Base-by-base conservation (phyloP, 2,888 invertebrate genomes). In the Drosophila robusta region DNA sequence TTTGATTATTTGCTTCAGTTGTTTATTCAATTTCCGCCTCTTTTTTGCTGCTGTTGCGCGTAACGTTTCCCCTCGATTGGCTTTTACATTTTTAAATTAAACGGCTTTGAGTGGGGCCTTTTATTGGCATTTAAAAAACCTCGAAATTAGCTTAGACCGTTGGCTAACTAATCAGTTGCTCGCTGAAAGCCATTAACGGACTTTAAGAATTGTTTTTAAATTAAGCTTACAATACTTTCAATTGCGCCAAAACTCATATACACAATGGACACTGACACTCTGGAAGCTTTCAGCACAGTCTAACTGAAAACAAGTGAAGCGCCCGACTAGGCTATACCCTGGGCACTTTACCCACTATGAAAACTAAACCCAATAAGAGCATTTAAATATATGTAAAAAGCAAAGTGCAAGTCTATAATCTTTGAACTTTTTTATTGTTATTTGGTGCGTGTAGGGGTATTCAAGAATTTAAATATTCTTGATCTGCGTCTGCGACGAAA, bases 1-100 rank as follows among this genome's bases (percentile, higher is more conserved):
- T 64, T 78, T 78, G 78, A 73, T 81, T 87, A 78, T 81, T 87
- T 83, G 82, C 68, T 70, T 87, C 87, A 81, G 65, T 83, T 85
- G 85, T 70, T 87, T 76, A 81, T 87, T 86, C 82, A 83, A 83
- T 83, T 85, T 87, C 76, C 82, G 87, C 47, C 44, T 16, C 24
- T 44, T 52, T 24, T 39, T 67, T 39, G 51, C 52, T 47, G 42
- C 50, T 56, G 56, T 57, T 26, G 51, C 52, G 66, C 54, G 52
- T 39, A 61, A 54, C 50, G 58, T 49, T 72, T 70, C 41, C 64
- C 46, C 54, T 69, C 70, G 75, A 84, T 83, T 80, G 85, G 69
- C 58, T 65, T 75, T 67, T 75, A 58, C 66, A 62, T 55, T 78
- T 83, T 63, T n/a, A 66, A 84, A 66, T 69, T 54, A 65, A 69